Evolutionary conservation across 2,888 invertebrate species (phyloP).

Genomic region (Cryptocheilus praepositus): DNA sequence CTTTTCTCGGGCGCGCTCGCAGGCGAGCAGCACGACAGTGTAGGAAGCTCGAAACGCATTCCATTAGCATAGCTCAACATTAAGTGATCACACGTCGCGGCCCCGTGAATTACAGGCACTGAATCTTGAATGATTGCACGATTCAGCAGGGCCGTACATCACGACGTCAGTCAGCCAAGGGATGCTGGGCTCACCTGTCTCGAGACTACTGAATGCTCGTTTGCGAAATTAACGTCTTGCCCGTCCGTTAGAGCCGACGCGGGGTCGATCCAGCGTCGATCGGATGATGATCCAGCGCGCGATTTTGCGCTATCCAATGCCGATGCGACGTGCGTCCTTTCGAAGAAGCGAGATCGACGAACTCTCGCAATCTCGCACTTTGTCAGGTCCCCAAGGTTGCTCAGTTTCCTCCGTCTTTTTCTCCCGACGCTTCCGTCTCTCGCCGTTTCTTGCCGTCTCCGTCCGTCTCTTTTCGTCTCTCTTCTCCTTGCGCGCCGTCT

Average conservation of each 20-base stretch:
- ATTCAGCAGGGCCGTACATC: constrained; percentile 36
- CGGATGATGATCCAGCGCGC: neutral
- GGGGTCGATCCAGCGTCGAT: neutral
- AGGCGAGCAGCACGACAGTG: constrained; percentile 10
- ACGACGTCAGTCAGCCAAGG: constrained; percentile 15
- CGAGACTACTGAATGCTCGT: constrained; percentile 23
- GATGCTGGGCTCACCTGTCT: constrained; percentile 26
- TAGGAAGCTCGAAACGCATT: constrained; percentile 57
- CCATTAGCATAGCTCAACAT: constrained; percentile 59
- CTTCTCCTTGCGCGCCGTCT: too few species aligned
- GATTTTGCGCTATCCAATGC: neutral
- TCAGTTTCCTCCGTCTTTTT: neutral
- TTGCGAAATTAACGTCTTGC: constrained; percentile 16
- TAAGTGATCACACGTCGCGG: constrained; percentile 50
- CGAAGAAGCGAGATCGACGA: constrained; percentile 39
- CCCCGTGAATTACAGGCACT: constrained; percentile 43
- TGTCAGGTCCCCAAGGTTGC: constrained; percentile 43
- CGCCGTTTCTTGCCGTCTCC: constrained; percentile 21
- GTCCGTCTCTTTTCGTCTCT: constrained; percentile 7
- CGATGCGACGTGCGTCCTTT: too few species aligned
- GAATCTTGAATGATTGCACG: constrained; percentile 39
- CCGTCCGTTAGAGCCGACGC: constrained; percentile 3
- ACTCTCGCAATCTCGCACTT: constrained; percentile 42
- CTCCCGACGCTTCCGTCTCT: constrained; percentile 17
- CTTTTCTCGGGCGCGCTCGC: too few species aligned